Evolutionary conservation across 2,113 vertebrate genomes (phyloP), one percentile per base, ranked within the genome.

Genomic region (Sarotherodon lohbergeri): DNA sequence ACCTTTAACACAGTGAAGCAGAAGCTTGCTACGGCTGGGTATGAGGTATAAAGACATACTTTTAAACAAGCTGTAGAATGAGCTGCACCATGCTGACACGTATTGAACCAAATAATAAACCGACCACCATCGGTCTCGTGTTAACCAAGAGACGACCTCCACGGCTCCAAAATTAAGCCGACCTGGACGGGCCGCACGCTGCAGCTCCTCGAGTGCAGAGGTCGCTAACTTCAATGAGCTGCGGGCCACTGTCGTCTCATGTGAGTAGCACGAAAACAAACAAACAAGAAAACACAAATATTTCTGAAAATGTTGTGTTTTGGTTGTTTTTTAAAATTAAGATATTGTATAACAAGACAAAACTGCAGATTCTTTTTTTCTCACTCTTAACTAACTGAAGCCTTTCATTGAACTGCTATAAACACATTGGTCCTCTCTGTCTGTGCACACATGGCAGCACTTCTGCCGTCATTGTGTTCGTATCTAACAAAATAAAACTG

Each of bases 241-340:
- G 24, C 1, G 27, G 27, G 13, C 27, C 27, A 32, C 13, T 59
- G 56, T 59, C 7, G 7, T 16, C 54, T 56, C 56, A 9, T 29
- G 56, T 29, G 56, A 59, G 56, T 16, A 4, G 56, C 16, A 0
- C 55, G 29, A 59, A 5, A 16, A 29, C 1, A 2, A 29, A 29
- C 24, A 29, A 16, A 59, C 13, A 29, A 16, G 56, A 59, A 59
- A 59, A 59, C 56, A 59, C 24, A 59, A 59, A 59, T 16, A 13
- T 59, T 29, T 5, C 56, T 16, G 4, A 29, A 59, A 59, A 59
- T 59, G 56, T 29, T 29, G 7, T 57, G 56, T 59, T 59, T 59
- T 16, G 13, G 3, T 29, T 57, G 7, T 59, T 59, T 59, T 36
- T 57, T 57, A 9, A 57, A 57, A 0, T 59, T 59, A 8, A 59